Conservation (phyloP, 2,888 invertebrate species). For the Rhopalosiphum nymphaeae region DNA sequence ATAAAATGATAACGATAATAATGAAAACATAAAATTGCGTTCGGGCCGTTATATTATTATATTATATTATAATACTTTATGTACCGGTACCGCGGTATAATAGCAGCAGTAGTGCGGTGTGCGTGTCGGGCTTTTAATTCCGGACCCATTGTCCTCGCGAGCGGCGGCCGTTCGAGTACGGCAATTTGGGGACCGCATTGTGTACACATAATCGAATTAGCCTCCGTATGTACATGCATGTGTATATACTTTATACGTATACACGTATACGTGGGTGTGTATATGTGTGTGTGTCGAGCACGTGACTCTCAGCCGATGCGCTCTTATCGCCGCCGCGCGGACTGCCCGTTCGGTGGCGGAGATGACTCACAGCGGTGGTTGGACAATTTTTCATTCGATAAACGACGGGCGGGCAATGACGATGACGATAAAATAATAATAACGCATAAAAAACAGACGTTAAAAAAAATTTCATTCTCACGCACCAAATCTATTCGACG, state of each 20-base stretch:
- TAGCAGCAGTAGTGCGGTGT: constrained; percentile 23
- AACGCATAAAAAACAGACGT: background rate
- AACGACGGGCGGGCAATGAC: background rate
- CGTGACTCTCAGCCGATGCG: constrained; percentile 47
- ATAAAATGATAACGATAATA: constrained; percentile 47
- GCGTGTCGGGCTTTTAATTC: constrained; percentile 58
- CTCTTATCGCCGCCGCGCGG: constrained; percentile 50
- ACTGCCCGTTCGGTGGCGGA: background rate
- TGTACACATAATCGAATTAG: constrained; percentile 64
- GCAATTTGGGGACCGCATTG: constrained; percentile 63
- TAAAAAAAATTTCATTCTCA: background rate
- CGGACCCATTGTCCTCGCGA: constrained; percentile 42
- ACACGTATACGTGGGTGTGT: background rate
- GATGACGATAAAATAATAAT: background rate
- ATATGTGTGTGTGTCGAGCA: constrained; percentile 20
- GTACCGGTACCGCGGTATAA: background rate
- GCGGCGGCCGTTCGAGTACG: constrained; percentile 48
- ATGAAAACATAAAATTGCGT: constrained; percentile 24
- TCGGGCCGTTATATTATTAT: background rate
- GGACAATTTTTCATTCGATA: background rate
- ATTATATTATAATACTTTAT: constrained; percentile 23
- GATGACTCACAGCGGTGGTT: constrained; percentile 37
- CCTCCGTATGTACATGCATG: background rate
- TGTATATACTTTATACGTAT: background rate
- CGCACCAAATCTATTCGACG: background rate